These are phyloP conservation scores for Hydra vulgaris DNA, from an alignment of 30 jellyfish, hydroid and myxozoan species.

Conservation along the genomic window DNA sequence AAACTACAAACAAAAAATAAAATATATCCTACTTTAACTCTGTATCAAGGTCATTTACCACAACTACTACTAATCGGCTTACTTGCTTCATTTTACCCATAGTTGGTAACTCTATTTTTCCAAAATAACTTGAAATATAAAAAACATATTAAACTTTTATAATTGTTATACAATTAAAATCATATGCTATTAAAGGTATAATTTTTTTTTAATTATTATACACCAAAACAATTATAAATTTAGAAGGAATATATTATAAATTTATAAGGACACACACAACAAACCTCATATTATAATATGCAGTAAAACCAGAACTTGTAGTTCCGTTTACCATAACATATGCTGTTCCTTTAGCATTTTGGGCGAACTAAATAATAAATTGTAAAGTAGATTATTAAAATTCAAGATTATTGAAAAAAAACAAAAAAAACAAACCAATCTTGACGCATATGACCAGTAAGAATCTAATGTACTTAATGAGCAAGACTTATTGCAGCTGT, in stretches of 20 bases:
- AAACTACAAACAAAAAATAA: neutral
- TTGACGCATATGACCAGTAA: slow-evolving; percentile 19
- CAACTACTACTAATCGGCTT: neutral
- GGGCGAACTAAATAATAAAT: slow-evolving; percentile 6
- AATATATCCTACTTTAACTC: neutral
- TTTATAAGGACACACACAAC: neutral
- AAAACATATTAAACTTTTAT: too few species aligned
- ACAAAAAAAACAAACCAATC: neutral
- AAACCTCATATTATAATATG: slow-evolving; percentile 8
- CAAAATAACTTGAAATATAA: neutral
- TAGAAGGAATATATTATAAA: too few species aligned
- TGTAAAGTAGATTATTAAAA: too few species aligned
- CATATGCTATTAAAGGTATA: too few species aligned
- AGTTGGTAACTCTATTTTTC: neutral
- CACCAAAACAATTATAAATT: too few species aligned
- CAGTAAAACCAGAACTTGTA: neutral
- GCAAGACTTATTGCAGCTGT: slow-evolving; percentile 5
- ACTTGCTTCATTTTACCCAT: neutral
- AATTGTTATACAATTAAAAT: neutral
- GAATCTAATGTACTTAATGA: neutral
- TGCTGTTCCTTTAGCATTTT: slow-evolving; percentile 18
- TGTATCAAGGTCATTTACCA: neutral
- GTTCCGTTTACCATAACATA: slow-evolving; percentile 30
- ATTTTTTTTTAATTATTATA: too few species aligned
- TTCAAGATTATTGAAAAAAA: too few species aligned